Evolutionary conservation across 2,113 vertebrate genomes (phyloP), one percentile per base, ranked within the genome.

Genomic region (Sardina pilchardus): DNA sequence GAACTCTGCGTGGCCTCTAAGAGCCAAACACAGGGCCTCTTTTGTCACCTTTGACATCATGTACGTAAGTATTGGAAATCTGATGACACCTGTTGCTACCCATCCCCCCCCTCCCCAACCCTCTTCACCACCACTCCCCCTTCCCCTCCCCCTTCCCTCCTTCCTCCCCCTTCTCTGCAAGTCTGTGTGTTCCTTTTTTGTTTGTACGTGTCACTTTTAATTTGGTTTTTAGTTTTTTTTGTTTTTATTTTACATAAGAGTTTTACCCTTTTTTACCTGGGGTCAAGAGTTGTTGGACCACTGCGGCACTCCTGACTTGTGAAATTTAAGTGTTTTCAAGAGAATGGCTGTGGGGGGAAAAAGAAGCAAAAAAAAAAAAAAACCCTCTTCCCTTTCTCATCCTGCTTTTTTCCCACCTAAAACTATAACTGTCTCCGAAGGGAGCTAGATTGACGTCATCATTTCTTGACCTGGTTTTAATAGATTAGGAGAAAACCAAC

Each of bases 21-120:
- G 93, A 47, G 84, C 67, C 82, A 89, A 67, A 87, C 93, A 95
- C 94, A 94, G 91, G 96, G 96, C 95, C 94, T 81, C 96, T 95
- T 92, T 88, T 95, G 93, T 96, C 96, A 93, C 26, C 94, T 94
- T 96, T 95, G 71, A 94, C 96, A 86, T 96, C 97, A 93, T 95
- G 93, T 96, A 97, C 97, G 98, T 99, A 99, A 99, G 98, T 99
- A 99, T 99, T 92, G 96, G 71, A 78, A 36, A 96, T 94, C 95
- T 96, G 97, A 95, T 97, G 96, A 95, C 94, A 95, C 94, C 93
- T 95, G 94, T 93, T 92, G 85, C 89, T 88, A 88, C 87, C 81
- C 80, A 84, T 87, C 86, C 71, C 89, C 10, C 63, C 63, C 10
- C 63, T 88, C 88, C 81, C 89, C 85, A 81, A 75, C 85, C 87